Evolutionary conservation across 2,888 invertebrate species (phyloP).

Genomic region (Dorcus parallelipipedus): DNA sequence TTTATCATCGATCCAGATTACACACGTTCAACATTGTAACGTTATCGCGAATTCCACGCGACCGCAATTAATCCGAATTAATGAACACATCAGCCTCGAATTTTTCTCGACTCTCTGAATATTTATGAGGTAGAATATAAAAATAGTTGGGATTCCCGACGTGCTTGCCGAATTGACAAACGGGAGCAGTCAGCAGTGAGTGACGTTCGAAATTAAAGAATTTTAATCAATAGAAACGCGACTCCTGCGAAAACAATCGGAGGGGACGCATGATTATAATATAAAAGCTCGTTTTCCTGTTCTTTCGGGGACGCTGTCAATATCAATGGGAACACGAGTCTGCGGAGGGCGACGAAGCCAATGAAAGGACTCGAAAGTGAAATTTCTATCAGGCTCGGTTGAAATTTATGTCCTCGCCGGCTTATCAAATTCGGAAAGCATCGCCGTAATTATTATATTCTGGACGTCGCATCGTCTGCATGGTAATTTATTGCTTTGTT

Average conservation of each 20-base stretch:
- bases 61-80: no score
- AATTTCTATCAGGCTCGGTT: not conserved
- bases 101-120: not conserved
- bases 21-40: no score
- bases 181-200: conserved; percentile 29
- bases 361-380: not conserved
- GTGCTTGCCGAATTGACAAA: not conserved
- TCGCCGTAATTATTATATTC: no score
- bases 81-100: no score
- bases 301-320: not conserved
- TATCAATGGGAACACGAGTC: not conserved
- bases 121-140: not conserved
- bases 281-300: conserved; percentile 4
- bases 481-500: no score
- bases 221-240: conserved; percentile 39
- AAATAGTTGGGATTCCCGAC: not conserved
- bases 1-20: no score
- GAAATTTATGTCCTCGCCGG: no score
- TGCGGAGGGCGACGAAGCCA: not conserved
- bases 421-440: no score
- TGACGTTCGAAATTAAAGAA: conserved; percentile 41
- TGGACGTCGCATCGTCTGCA: no score
- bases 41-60: no score
- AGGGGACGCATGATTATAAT: conserved; percentile 27
- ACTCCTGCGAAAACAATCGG: conserved; percentile 34